Conservation (phyloP, 2,113 vertebrate species). For the Beaufortia kweichowensis region DNA sequence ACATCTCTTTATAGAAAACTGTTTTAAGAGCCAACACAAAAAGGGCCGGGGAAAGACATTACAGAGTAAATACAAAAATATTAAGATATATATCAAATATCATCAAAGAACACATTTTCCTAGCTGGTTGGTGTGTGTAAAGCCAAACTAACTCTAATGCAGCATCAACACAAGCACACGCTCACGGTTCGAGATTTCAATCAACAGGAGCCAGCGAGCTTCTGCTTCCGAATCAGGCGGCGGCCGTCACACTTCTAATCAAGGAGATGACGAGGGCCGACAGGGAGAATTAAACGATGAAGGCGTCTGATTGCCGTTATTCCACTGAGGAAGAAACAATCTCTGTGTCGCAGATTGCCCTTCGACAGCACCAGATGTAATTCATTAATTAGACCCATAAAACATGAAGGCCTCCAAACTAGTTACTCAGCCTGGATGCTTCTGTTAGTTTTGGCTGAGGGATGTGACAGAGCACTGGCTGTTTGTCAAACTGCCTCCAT, state of each 20-base stretch:
- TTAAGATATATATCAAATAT: too few relatives aligned
- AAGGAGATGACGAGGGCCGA: slow-evolving; percentile 69
- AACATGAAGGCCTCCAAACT: slow-evolving; percentile 58
- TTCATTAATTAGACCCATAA: slow-evolving; percentile 76
- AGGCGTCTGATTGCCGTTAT: slow-evolving; percentile 70
- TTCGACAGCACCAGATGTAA: slow-evolving; percentile 79
- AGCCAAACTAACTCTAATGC: background rate
- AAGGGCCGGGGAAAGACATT: too few relatives aligned
- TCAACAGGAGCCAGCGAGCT: slow-evolving; percentile 50
- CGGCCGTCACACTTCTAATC: slow-evolving; percentile 67
- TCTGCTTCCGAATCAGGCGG: background rate
- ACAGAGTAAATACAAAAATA: background rate
- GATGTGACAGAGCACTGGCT: background rate
- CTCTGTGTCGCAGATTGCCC: slow-evolving; percentile 73
- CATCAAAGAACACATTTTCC: too few relatives aligned
- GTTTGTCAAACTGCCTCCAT: background rate
- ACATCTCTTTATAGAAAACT: too few relatives aligned
- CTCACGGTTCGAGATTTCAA: slow-evolving; percentile 61
- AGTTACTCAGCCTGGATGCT: slow-evolving; percentile 55
- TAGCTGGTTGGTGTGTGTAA: background rate
- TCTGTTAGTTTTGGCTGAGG: slow-evolving; percentile 63
- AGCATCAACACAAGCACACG: slow-evolving; percentile 13
- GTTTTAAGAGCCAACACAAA: too few relatives aligned
- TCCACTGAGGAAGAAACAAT: slow-evolving; percentile 75
- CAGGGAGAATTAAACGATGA: slow-evolving; percentile 75